A percentile compares a stretch with the other conserved stretches of the same genome.
Conservation (phyloP, 37 sponge, comb jelly and placozoan species). For the Petrosia ficiformis region DNA sequence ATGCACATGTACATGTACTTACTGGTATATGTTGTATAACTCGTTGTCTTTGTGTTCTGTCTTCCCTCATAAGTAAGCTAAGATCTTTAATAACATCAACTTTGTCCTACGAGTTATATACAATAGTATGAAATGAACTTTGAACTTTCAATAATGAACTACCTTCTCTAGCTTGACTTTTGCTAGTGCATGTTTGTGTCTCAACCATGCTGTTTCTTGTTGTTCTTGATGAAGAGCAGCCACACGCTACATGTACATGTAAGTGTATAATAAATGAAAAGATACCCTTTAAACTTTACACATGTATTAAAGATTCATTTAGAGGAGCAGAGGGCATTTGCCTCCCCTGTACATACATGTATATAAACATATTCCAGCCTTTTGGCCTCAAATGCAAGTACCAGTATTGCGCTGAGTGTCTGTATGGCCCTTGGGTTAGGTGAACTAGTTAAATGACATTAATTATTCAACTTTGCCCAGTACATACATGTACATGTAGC, state of each 20-base stretch:
- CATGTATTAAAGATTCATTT: too few relatives aligned
- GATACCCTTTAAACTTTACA: too few relatives aligned
- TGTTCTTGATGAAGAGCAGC: conserved; percentile 40
- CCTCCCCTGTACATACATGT: not conserved
- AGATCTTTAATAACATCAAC: conserved; percentile 47
- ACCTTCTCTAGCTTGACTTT: conserved; percentile 69
- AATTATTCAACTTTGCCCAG: too few relatives aligned
- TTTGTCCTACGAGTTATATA: conserved; percentile 36
- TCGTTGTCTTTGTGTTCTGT: conserved; percentile 57
- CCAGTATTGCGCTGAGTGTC: too few relatives aligned
- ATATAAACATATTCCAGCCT: not conserved
- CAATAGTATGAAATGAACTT: not conserved
- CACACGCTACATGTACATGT: not conserved
- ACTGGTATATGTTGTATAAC: conserved; percentile 56
- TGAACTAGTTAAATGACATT: too few relatives aligned
- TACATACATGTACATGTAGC: too few relatives aligned
- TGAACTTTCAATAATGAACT: not conserved
- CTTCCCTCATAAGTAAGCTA: conserved; percentile 53
- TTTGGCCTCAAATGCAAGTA: too few relatives aligned
- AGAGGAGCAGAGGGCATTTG: too few relatives aligned
- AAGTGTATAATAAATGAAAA: too few relatives aligned
- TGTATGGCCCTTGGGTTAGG: too few relatives aligned
- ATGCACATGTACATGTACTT: too few relatives aligned
- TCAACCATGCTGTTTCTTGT: conserved; percentile 61
- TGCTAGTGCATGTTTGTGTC: conserved; percentile 77